phyloP scores from a whole-genome alignment of 2,113 vertebrate species.

The Callithrix jacchus region DNA sequence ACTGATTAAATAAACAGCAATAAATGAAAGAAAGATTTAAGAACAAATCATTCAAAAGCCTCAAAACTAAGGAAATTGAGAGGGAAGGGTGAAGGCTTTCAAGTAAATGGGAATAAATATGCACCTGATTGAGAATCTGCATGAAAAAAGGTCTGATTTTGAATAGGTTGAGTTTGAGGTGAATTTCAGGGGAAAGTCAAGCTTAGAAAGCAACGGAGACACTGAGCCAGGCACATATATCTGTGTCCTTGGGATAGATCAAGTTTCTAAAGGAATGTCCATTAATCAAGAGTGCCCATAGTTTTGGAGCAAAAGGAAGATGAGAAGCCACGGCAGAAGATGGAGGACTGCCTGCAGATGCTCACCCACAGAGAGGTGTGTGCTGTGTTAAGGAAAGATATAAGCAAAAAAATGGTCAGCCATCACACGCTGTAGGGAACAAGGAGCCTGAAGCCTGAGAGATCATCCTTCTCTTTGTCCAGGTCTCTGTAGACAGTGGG shows the following conservation, averaged over 20 bases:
- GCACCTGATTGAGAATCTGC: neutral
- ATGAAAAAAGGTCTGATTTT: neutral
- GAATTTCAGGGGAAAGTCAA: neutral
- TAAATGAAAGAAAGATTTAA: neutral
- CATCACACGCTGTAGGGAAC: neutral
- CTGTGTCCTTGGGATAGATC: neutral
- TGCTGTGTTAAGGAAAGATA: neutral
- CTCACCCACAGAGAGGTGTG: neutral
- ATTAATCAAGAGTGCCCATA: neutral
- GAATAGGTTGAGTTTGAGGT: neutral
- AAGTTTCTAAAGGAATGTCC: neutral
- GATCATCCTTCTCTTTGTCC: neutral
- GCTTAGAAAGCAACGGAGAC: neutral
- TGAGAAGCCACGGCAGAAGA: neutral
- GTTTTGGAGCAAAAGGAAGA: neutral
- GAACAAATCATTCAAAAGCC: neutral
- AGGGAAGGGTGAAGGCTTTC: neutral
- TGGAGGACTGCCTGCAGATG: no score
- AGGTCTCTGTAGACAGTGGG: rapidly evolving
- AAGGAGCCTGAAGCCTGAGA: no score
- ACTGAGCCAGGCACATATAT: no score
- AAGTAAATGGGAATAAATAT: neutral
- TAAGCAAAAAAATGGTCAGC: neutral
- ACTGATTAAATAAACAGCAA: neutral
- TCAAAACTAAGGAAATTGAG: neutral